Conservation (phyloP, 2,113 vertebrate genomes). For the Crypturellus undulatus region DNA sequence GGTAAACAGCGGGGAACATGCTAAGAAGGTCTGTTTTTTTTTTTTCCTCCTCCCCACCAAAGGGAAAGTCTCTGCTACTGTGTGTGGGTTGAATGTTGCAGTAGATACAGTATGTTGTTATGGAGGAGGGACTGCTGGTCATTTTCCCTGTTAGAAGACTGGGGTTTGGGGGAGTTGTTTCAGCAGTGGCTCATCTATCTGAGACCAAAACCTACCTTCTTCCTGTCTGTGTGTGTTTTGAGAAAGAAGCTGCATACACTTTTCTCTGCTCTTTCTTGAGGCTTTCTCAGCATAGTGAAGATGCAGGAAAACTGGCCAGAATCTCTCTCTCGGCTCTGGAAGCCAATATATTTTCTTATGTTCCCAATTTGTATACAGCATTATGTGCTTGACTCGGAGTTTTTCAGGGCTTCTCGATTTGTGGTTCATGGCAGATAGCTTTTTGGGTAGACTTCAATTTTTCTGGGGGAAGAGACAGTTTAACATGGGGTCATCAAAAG, state of each 20-base stretch:
- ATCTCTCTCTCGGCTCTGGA: background rate
- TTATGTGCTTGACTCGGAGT: background rate
- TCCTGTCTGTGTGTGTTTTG: background rate
- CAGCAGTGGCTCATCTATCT: accelerated
- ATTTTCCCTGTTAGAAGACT: background rate
- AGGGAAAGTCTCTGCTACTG: background rate
- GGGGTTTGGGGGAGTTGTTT: background rate
- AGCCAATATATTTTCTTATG: background rate
- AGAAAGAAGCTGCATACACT: background rate
- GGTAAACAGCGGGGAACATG: background rate
- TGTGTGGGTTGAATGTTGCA: background rate
- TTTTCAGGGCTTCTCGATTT: background rate
- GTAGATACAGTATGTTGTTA: background rate
- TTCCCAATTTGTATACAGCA: background rate
- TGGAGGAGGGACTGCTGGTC: background rate
- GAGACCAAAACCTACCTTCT: background rate
- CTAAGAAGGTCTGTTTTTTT: too few relatives aligned
- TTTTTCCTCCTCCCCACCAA: too few relatives aligned
- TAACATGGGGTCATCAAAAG: background rate
- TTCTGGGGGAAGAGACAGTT: background rate
- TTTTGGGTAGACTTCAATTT: background rate
- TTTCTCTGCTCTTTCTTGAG: background rate
- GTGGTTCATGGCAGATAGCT: background rate
- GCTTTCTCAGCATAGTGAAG: background rate
- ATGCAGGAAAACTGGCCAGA: background rate